These are phyloP conservation scores for Ammodramus savannarum DNA, from an alignment of 2,113 vertebrate species.

Conservation along the genomic window DNA sequence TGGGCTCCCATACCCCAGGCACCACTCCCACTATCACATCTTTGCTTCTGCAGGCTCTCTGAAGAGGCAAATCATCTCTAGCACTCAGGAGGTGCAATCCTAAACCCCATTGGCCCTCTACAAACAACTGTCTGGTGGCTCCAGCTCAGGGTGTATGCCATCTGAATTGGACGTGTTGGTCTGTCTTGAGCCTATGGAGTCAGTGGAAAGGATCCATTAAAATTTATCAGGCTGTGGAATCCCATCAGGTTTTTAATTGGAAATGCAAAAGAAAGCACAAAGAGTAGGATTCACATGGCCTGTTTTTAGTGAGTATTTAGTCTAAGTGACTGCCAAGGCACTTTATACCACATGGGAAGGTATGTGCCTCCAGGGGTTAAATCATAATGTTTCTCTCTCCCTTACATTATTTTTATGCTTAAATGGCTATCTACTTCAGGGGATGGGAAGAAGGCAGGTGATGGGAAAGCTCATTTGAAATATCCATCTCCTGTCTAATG, in stretches of 20 bases:
- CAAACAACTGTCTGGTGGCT: neutral
- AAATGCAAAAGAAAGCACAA: neutral
- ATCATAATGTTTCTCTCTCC: neutral
- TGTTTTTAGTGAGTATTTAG: neutral
- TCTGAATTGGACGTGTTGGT: neutral
- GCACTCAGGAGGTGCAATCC: accelerated
- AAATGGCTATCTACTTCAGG: neutral
- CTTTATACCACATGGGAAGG: neutral
- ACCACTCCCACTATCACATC: neutral
- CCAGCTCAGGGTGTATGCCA: neutral
- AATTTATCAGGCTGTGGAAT: neutral
- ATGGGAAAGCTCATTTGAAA: conserved; percentile 5
- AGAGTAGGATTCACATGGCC: neutral
- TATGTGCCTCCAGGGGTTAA: neutral
- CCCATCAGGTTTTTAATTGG: neutral
- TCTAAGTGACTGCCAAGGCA: neutral
- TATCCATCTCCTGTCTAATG: neutral
- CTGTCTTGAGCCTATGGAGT: neutral
- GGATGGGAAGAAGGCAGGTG: neutral
- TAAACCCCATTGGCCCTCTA: accelerated
- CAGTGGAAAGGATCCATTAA: neutral
- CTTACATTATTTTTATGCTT: conserved; percentile 9
- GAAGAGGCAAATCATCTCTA: neutral
- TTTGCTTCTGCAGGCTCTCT: neutral
- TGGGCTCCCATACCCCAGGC: neutral